Evolutionary conservation across 1,140 invertebrate species (phyloP), one percentile per base, ranked within the genome.

Genomic region (Drosophila rhopaloa): DNA sequence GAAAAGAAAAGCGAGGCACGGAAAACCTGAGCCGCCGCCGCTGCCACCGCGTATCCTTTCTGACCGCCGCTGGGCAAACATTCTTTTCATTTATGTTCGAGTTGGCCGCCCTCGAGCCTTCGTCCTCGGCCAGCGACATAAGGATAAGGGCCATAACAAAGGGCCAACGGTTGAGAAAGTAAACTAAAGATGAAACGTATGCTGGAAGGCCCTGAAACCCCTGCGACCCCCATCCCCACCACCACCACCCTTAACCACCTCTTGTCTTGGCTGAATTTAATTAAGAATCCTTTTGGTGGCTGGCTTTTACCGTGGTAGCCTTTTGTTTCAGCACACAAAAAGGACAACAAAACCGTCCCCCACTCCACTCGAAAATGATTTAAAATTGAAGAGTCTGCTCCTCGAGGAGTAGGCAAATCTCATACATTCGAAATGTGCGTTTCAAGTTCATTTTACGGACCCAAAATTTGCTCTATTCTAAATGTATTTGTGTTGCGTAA

Each of bases 251-350:
- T 51, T 40, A 61, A 55, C 65, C 76, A 80, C 81, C 76, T 43
- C 73, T 76, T 76, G 73, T 77, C 75, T 76, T 88, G 83, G 43
- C 56, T 70, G 79, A 86, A 86, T 86, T 86, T 86, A 86, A 86
- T 86, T 86, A 86, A 88, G 83, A 86, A 86, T 77, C 82, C 82
- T 88, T 86, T 82, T 63, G 80, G 54, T 43, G 50, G 72, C 65
- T 76, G 72, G 59, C 75, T 83, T 76, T 76, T 72, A 63, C 60
- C 56, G 56, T 47, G 58, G 55, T 47, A 37, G 40, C 41, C 79
- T 60, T 81, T 82, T 82, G 79, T 82, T 63, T 82, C 59, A 40
- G 27, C 38, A 40, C 44, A 75, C 67, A 81, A 85, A 84, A 80
- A 85, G 81, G 78, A 81, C 81, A 85, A 84, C 73, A 76, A 54